Conservation (phyloP, 2,113 vertebrate genomes). For the Trinectes maculatus region DNA sequence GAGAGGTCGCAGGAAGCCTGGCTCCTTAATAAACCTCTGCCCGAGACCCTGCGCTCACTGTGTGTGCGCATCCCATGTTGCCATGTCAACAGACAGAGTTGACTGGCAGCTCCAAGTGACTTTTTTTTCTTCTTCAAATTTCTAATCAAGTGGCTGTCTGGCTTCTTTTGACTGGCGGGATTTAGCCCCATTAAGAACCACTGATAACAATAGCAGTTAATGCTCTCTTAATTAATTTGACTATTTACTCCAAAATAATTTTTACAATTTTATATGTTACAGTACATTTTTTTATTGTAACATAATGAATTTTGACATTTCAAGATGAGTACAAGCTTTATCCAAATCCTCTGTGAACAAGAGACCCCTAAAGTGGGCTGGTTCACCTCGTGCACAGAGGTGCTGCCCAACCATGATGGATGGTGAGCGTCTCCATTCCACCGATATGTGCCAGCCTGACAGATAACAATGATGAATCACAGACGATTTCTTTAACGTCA, state of each 20-base stretch:
- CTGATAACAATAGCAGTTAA: slow-evolving; percentile 59
- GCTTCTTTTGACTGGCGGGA: slow-evolving; percentile 58
- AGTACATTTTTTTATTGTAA: too few relatives aligned
- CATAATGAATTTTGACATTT: neutral
- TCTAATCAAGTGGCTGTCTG: slow-evolving; percentile 71
- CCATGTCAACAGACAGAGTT: slow-evolving; percentile 58
- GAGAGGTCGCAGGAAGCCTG: slow-evolving; percentile 28
- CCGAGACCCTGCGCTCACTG: slow-evolving; percentile 16
- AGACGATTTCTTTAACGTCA: slow-evolving; percentile 30
- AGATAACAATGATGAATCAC: slow-evolving; percentile 58
- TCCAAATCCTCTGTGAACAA: slow-evolving; percentile 15
- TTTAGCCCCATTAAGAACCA: slow-evolving; percentile 29
- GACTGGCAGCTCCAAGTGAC: slow-evolving; percentile 68
- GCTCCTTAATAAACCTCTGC: slow-evolving; percentile 58
- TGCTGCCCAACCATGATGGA: slow-evolving; percentile 54
- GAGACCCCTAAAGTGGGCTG: neutral
- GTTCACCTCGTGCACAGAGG: slow-evolving; percentile 8
- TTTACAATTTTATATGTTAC: too few relatives aligned
- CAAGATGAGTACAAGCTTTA: slow-evolving; percentile 15
- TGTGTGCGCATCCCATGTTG: slow-evolving; percentile 44
- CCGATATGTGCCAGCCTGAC: slow-evolving; percentile 44
- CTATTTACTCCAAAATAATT: too few relatives aligned
- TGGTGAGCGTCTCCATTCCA: slow-evolving; percentile 33
- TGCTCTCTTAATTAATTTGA: too few relatives aligned
- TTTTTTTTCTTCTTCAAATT: slow-evolving; percentile 57